Conservation (phyloP, 1,140 invertebrate species). For the Pantala flavescens region DNA sequence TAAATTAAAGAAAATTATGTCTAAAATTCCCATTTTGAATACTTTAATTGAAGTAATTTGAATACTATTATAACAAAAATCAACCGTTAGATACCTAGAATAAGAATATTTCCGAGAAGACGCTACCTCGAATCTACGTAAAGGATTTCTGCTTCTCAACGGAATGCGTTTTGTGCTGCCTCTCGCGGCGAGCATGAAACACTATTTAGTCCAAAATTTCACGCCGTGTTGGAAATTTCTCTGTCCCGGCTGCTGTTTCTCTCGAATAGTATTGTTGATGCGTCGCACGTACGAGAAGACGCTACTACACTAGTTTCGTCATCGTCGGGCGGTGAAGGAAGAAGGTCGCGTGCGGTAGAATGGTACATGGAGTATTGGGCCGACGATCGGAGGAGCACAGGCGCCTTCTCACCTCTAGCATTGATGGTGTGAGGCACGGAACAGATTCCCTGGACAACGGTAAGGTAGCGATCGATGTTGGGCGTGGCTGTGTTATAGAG, state of each 20-base stretch:
- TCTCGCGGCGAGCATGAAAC: not conserved
- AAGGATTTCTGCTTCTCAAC: no score
- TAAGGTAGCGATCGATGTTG: not conserved
- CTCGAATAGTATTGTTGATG: no score
- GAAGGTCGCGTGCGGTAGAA: not conserved
- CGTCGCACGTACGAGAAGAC: no score
- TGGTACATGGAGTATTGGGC: not conserved
- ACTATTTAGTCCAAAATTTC: not conserved
- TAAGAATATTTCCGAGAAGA: no score
- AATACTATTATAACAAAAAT: no score
- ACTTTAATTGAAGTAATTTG: no score
- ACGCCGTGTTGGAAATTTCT: not conserved
- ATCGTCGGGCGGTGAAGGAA: not conserved
- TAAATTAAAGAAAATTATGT: no score
- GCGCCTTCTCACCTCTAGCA: not conserved
- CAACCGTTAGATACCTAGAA: no score
- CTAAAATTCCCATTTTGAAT: no score
- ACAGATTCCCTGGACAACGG: slow-evolving; percentile 1
- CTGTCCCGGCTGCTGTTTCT: no score
- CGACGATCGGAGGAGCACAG: not conserved
- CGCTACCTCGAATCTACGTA: no score
- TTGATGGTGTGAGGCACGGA: not conserved
- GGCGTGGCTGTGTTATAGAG: not conserved
- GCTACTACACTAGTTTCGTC: not conserved
- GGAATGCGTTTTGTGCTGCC: not conserved